Conservation (phyloP, 1,140 invertebrate species). For the Asbolus verrucosus region DNA sequence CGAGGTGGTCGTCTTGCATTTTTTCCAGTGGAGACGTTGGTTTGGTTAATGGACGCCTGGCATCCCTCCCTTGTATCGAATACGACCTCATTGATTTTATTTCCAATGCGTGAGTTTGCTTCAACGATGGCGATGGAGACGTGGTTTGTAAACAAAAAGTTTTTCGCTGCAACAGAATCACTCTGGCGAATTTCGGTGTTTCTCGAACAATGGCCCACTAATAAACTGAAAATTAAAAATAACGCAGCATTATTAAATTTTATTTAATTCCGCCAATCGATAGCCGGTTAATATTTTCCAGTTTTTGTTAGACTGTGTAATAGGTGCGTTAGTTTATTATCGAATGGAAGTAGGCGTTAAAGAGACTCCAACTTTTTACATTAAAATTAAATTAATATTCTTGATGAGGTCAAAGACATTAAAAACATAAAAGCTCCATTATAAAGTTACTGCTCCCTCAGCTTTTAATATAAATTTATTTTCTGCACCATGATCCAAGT, state of each 20-base stretch:
- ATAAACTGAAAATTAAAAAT: constrained; percentile 7
- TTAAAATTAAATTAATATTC: too few species aligned
- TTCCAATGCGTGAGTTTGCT: constrained; percentile 53
- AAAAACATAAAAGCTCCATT: too few species aligned
- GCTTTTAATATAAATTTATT: too few species aligned
- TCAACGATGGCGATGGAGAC: constrained; percentile 52
- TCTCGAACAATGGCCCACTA: constrained; percentile 9
- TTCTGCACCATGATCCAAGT: too few species aligned
- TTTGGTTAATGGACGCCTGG: constrained; percentile 23
- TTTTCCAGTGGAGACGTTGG: too few species aligned
- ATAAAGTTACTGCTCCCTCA: too few species aligned
- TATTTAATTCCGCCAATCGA: constrained; percentile 36
- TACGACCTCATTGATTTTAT: constrained; percentile 56
- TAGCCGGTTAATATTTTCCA: neutral
- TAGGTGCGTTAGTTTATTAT: too few species aligned
- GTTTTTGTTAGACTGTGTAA: constrained; percentile 18
- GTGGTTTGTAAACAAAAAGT: constrained; percentile 20
- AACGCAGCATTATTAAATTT: constrained; percentile 19
- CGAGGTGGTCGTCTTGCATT: too few species aligned
- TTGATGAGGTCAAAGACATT: too few species aligned
- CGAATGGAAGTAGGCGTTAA: too few species aligned
- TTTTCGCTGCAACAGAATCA: neutral
- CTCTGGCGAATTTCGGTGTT: neutral
- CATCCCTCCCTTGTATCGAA: too few species aligned
- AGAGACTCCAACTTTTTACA: too few species aligned